Evolutionary conservation across 2,888 invertebrate species (phyloP), one percentile per base, ranked within the genome.

Genomic region (Cephonodes hylas): DNA sequence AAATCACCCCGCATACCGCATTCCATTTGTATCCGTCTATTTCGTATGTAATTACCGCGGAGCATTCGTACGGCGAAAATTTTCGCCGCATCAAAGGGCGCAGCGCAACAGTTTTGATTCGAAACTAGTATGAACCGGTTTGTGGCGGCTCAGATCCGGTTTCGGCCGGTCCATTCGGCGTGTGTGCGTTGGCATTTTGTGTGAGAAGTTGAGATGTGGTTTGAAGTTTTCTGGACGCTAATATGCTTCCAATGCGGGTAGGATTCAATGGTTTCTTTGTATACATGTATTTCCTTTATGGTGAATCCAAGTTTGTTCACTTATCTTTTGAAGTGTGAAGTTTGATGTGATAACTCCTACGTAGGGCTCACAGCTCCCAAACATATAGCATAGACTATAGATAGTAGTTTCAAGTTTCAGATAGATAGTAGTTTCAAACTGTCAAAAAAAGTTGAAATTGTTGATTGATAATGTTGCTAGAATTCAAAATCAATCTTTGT

Each of bases 71-170:
- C 23, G 34, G 27, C 13, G 22, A 23, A 68, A 74, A 71, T 76
- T 70, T n/a, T 66, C 64, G 53, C 81, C 80, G 79, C 82, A 81
- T 83, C 83, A 81, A 83, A 81, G 80, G 59, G 63, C 60, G 62
- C 68, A 66, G 65, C 61, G 42, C 60, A 67, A 68, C 64, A 66
- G 66, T 72, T 75, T 74, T 67, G 67, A 75, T 76, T 75, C 66
- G 61, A 60, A 74, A 73, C 69, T 72, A 70, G 75, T 75, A 75
- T 70, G 62, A 71, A 66, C 67, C 60, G 66, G 68, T 70, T 65
- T 61, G 31, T 44, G 59, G 65, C 57, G 66, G 69, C 68, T 67
- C 59, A 62, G 62, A 66, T 67, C 59, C 59, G 45, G 44, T 31
- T 59, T 10, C 45, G 8, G 18, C 66, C 62, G 53, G 56, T 48